Percentiles rank a stretch among this genome's conserved stretches.
Conservation (phyloP, 1,140 invertebrate species). For the Drosophila funebris region DNA sequence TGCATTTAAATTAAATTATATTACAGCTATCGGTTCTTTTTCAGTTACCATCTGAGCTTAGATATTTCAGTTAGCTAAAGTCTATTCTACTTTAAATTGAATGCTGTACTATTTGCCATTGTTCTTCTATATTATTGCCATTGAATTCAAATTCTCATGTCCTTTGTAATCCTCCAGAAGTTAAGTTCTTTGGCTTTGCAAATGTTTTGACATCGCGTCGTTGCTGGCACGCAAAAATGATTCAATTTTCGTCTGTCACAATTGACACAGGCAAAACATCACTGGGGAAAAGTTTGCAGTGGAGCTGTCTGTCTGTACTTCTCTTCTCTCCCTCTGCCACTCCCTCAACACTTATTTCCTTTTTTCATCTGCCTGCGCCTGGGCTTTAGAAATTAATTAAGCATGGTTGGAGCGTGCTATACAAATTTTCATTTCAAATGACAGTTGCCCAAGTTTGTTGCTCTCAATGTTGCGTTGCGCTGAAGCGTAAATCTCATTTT, state of each 20-base stretch:
- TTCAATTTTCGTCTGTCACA: conserved; percentile 36
- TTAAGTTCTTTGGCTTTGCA: not conserved
- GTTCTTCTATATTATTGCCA: not conserved
- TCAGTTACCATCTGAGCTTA: too few species aligned
- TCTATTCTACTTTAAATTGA: not conserved
- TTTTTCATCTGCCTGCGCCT: not conserved
- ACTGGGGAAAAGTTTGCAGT: conserved; percentile 24
- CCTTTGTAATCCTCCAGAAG: not conserved
- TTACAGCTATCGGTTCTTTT: too few species aligned
- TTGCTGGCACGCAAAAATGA: conserved; percentile 19
- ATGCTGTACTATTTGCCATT: not conserved
- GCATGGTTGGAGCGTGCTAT: conserved; percentile 46
- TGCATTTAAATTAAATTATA: too few species aligned
- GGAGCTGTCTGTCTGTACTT: too few species aligned
- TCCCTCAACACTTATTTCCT: not conserved
- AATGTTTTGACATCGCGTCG: not conserved
- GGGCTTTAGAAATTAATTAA: conserved; percentile 68
- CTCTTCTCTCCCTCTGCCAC: not conserved
- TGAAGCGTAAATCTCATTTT: conserved; percentile 82
- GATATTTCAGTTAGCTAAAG: not conserved
- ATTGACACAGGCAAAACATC: conserved; percentile 33
- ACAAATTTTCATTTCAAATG: conserved; percentile 76
- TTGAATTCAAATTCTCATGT: not conserved
- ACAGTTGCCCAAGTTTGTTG: conserved; percentile 74
- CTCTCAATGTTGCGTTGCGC: conserved; percentile 60